These are phyloP conservation scores for Spisula solida DNA, from an alignment of 2,888 invertebrate genomes.

Conservation along the genomic window DNA sequence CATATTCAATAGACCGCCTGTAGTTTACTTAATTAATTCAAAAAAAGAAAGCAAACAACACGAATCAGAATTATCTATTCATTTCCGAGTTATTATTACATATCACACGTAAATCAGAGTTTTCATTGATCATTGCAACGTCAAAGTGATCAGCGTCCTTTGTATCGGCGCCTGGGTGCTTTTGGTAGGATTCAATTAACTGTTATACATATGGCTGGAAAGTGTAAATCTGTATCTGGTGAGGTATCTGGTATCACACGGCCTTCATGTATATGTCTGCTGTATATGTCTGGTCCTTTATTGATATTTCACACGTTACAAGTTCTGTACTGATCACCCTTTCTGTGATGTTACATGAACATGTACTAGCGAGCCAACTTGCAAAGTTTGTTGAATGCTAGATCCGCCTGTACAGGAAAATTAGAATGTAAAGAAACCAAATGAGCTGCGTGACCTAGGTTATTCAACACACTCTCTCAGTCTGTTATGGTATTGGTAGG, in stretches of 20 bases:
- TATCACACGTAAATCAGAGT: background rate
- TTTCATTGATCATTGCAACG: constrained; percentile 1
- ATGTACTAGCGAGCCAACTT: no score
- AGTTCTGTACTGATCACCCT: no score
- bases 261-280: background rate
- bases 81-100: constrained; percentile 1
- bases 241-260: background rate
- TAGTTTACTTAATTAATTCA: background rate
- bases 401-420: no score
- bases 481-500: no score
- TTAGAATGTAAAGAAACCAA: no score
- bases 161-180: background rate
- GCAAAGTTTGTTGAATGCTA: no score
- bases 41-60: background rate
- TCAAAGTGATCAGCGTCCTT: background rate
- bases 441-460: no score
- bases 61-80: background rate
- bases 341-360: no score
- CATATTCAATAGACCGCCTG: background rate
- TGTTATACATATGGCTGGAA: background rate
- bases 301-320: background rate
- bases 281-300: background rate
- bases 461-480: no score
- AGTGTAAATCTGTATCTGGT: background rate
- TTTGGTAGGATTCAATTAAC: background rate